phyloP scores from a whole-genome alignment of 1,140 invertebrate genomes.

The Danaus plexippus region DNA sequence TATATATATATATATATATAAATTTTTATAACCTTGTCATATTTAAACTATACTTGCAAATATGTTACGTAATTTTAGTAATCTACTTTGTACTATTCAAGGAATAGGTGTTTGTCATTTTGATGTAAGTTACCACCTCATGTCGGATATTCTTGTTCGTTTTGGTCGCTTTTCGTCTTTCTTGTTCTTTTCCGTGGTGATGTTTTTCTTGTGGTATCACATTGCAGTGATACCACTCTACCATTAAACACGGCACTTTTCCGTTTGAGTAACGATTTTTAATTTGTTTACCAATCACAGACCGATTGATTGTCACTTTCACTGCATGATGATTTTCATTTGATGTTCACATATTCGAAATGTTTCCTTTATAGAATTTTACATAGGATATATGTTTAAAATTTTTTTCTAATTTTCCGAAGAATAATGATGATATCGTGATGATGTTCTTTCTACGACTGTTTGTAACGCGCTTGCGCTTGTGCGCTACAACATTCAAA shows the following conservation, averaged over 20 bases:
- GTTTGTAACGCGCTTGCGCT: conserved; percentile 42
- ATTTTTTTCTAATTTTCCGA: too few species aligned
- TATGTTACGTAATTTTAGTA: too few species aligned
- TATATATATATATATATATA: too few species aligned
- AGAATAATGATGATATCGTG: conserved; percentile 27
- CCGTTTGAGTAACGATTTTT: background rate
- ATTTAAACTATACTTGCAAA: too few species aligned
- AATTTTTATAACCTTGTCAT: too few species aligned
- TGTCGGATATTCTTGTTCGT: conserved; percentile 60
- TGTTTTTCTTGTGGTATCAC: conserved; percentile 54
- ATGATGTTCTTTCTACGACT: conserved; percentile 44
- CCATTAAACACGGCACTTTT: conserved; percentile 1
- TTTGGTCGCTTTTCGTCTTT: conserved; percentile 51
- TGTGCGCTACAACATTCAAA: conserved; percentile 50
- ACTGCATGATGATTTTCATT: background rate
- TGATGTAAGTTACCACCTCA: conserved; percentile 37
- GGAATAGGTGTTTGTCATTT: too few species aligned
- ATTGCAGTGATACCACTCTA: conserved; percentile 62
- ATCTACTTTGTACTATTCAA: too few species aligned
- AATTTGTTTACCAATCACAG: conserved; percentile 1
- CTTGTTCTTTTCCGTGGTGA: conserved; percentile 53
- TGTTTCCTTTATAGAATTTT: too few species aligned
- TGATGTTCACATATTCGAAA: too few species aligned
- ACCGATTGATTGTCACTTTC: background rate
- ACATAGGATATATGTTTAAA: too few species aligned